Percentiles rank a stretch among this genome's conserved stretches.
Evolutionary conservation across 2,888 invertebrate genomes (phyloP).

Genomic region (Apotomis turbidana): DNA sequence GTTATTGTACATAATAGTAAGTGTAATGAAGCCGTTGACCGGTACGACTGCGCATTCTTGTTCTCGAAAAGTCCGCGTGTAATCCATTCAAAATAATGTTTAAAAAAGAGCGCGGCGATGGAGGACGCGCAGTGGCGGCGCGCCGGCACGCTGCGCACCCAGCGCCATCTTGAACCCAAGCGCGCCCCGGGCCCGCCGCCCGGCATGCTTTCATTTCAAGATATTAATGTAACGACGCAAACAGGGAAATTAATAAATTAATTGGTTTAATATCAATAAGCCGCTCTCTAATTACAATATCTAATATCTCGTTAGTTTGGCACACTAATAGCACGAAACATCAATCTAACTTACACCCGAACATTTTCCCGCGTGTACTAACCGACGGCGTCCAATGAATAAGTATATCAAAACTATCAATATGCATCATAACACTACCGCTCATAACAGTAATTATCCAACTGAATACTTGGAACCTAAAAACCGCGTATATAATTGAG

Average conservation of each 20-base stretch:
- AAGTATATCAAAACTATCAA: slow-evolving; percentile 58
- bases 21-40: slow-evolving; percentile 21
- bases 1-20: slow-evolving; percentile 1
- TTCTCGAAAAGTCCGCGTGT: slow-evolving; percentile 41
- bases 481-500: slow-evolving; percentile 43
- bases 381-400: slow-evolving; percentile 62
- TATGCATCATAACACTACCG: slow-evolving; percentile 49
- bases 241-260: slow-evolving; percentile 28
- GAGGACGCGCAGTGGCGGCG: slow-evolving; percentile 48
- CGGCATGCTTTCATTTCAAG: slow-evolving; percentile 69
- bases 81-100: slow-evolving; percentile 49
- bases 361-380: slow-evolving; percentile 75
- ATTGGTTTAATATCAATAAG: slow-evolving; percentile 18
- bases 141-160: slow-evolving; percentile 79
- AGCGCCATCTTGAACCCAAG: slow-evolving; percentile 78
- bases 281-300: neutral
- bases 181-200: slow-evolving; percentile 62
- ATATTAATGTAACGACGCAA: slow-evolving; percentile 44
- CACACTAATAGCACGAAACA: slow-evolving; percentile 22
- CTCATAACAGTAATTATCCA: slow-evolving; percentile 19
- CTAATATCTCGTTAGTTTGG: neutral
- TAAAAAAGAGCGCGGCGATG: slow-evolving; percentile 69
- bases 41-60: slow-evolving; percentile 29
- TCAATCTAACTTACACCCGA: slow-evolving; percentile 33
- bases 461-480: slow-evolving; percentile 14